phyloP scores from a whole-genome alignment of 1,140 invertebrate species.

The Colletes gigas region DNA sequence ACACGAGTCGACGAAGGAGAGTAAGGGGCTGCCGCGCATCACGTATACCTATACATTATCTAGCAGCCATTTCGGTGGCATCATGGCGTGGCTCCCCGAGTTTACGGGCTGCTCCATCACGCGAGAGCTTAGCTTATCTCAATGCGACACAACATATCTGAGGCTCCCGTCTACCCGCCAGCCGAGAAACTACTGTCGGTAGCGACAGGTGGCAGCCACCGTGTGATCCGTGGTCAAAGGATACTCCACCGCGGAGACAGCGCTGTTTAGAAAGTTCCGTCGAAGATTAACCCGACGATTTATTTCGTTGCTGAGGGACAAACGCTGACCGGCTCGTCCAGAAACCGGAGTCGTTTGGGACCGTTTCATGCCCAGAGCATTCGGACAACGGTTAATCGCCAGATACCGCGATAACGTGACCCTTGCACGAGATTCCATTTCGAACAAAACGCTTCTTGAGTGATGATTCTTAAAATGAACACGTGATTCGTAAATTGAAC shows the following conservation, averaged over 20 bases:
- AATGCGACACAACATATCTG: constrained; percentile 78
- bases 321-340: constrained; percentile 2
- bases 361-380: constrained; percentile 49
- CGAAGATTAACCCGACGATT: constrained; percentile 70
- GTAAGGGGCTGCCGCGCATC: constrained; percentile 56
- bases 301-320: constrained; percentile 55
- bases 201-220: constrained; percentile 63
- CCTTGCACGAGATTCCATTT: too few relatives aligned
- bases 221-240: constrained; percentile 71
- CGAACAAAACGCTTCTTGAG: too few relatives aligned
- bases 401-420: constrained; percentile 60
- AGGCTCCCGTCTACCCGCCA: constrained; percentile 71
- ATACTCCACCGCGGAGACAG: constrained; percentile 26
- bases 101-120: constrained; percentile 79
- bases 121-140: constrained; percentile 79
- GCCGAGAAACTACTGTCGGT: constrained; percentile 69
- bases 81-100: constrained; percentile 70
- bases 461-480: too few relatives aligned
- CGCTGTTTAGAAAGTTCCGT: constrained; percentile 63
- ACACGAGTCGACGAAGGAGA: constrained; percentile 1
- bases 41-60: constrained; percentile 75
- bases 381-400: constrained; percentile 65
- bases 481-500: too few relatives aligned
- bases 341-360: constrained; percentile 37
- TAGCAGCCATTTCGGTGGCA: constrained; percentile 76